Evolutionary conservation across 1,140 invertebrate species (phyloP).

Genomic region (Amphibalanus amphitrite): DNA sequence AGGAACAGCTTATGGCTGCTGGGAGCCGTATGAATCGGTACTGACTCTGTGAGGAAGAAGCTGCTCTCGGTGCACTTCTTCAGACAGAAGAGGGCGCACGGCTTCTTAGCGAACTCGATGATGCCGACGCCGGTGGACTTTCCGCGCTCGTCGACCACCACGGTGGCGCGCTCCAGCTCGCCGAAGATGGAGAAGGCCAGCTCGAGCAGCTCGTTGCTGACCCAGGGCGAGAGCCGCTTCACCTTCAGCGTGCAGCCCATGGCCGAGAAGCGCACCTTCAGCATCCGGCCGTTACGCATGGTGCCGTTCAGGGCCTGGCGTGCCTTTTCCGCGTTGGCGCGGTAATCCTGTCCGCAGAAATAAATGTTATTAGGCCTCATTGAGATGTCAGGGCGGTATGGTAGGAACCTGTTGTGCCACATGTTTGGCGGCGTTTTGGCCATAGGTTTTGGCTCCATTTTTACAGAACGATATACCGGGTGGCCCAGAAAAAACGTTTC

Average conservation of each 20-base stretch:
- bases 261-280: conserved; percentile 89
- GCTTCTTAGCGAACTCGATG: conserved; percentile 87
- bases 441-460: too few species aligned
- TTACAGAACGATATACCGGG: too few species aligned
- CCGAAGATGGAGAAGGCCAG: conserved; percentile 61
- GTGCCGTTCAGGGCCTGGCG: conserved; percentile 83
- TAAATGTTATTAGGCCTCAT: conserved; percentile 3
- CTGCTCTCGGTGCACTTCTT: conserved; percentile 79
- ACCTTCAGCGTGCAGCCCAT: conserved; percentile 81
- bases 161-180: conserved; percentile 70
- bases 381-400: too few species aligned
- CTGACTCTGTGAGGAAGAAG: conserved; percentile 78
- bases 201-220: conserved; percentile 90
- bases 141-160: conserved; percentile 89
- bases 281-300: conserved; percentile 58
- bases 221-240: conserved; percentile 77
- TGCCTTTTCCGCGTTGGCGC: conserved; percentile 87
- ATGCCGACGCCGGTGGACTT: conserved; percentile 88
- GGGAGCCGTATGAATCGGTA: too few species aligned
- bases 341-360: conserved; percentile 53
- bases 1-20: too few species aligned
- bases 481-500: too few species aligned
- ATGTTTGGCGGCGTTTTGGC: too few species aligned
- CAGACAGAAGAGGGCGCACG: conserved; percentile 66
- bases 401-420: too few species aligned